A percentile compares a stretch with the other conserved stretches of the same genome.
Conservation (phyloP, 2,888 invertebrate genomes). For the Elgonia sp. region DNA sequence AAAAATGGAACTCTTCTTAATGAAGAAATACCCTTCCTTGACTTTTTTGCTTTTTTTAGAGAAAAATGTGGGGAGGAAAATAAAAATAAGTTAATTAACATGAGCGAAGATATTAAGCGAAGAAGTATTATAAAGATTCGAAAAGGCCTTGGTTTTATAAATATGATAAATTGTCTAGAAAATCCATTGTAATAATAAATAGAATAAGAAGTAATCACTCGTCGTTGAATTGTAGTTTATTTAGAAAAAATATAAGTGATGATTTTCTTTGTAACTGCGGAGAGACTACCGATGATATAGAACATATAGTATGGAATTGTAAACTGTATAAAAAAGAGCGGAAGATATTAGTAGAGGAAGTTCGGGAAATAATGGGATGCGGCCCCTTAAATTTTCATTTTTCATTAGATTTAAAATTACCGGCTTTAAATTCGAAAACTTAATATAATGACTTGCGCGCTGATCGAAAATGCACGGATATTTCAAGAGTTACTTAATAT, state of each 20-base stretch:
- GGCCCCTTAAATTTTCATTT: no score
- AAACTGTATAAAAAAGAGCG: background rate
- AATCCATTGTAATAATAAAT: background rate
- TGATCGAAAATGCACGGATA: no score
- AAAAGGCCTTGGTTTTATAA: background rate
- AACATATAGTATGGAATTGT: background rate
- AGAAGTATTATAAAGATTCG: no score
- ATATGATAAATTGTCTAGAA: no score
- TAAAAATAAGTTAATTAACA: background rate
- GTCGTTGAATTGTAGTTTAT: background rate
- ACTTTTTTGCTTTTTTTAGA: slow-evolving; percentile 15
- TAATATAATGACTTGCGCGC: no score
- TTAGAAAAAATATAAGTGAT: background rate
- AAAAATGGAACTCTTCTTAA: background rate
- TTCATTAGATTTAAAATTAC: no score
- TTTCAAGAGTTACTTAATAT: no score
- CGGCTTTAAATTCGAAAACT: no score
- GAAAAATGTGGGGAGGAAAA: slow-evolving; percentile 16
- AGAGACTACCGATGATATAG: background rate
- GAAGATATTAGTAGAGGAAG: background rate
- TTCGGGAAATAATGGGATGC: background rate
- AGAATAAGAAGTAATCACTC: background rate
- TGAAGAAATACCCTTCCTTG: slow-evolving; percentile 3
- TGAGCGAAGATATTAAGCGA: background rate
- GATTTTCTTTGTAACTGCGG: background rate